A percentile compares a stretch with the other conserved stretches of the same genome.
Evolutionary conservation across 2,888 invertebrate genomes (phyloP).

Genomic region (Agonopterix alstromeriana): DNA sequence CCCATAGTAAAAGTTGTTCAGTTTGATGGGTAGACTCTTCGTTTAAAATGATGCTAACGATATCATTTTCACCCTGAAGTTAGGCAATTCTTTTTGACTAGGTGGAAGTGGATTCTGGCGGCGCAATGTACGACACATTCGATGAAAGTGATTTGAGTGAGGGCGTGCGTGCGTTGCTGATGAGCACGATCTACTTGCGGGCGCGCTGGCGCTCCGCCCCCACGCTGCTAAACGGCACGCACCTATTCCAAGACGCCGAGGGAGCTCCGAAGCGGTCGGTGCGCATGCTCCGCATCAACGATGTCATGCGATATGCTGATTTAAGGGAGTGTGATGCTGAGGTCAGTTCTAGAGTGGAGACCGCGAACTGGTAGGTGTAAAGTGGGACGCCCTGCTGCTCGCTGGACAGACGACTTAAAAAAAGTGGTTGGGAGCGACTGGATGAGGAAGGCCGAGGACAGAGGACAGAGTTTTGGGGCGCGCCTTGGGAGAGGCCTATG

Average conservation of each 20-base stretch:
- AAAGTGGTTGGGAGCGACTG: too few relatives aligned
- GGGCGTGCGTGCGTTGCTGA: constrained; percentile 37
- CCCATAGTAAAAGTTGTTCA: too few relatives aligned
- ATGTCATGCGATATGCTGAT: constrained; percentile 52
- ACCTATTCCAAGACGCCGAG: constrained; percentile 35
- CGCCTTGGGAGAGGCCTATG: too few relatives aligned
- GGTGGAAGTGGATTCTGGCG: constrained; percentile 54
- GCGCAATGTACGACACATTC: constrained; percentile 57
- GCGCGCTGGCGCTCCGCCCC: constrained; percentile 61
- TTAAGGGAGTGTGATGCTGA: constrained; percentile 55
- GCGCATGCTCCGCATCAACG: constrained; percentile 62
- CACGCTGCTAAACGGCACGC: constrained; percentile 58
- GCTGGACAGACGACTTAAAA: too few relatives aligned
- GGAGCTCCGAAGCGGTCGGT: constrained; percentile 29
- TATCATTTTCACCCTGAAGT: too few relatives aligned
- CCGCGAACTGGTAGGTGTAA: too few relatives aligned
- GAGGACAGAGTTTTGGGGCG: too few relatives aligned
- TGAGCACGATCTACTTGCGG: constrained; percentile 53
- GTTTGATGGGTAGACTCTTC: too few relatives aligned
- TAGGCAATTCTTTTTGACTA: constrained; percentile 11
- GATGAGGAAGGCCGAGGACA: too few relatives aligned
- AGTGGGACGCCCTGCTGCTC: too few relatives aligned
- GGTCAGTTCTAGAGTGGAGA: too few relatives aligned
- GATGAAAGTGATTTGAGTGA: constrained; percentile 51
- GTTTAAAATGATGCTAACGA: too few relatives aligned